Conservation (phyloP, 2,888 invertebrate species). For the Sminthurinus aureus region DNA sequence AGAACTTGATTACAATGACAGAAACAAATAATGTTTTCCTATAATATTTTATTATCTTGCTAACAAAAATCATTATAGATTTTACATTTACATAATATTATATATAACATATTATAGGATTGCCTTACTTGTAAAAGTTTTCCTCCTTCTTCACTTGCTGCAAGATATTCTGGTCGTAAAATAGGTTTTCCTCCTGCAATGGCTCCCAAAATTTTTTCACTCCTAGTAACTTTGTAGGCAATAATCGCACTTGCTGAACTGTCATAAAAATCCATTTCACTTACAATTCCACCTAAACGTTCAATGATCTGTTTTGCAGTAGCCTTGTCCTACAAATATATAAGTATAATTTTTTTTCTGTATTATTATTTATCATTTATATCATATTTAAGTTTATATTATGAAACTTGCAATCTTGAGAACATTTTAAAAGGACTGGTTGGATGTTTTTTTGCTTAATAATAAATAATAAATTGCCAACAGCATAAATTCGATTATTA, state of each 20-base stretch:
- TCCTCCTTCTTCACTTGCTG: slow-evolving; percentile 70
- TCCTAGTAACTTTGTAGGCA: slow-evolving; percentile 74
- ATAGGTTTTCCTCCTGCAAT: slow-evolving; percentile 79
- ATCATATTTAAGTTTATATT: not conserved
- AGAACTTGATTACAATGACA: too few species aligned
- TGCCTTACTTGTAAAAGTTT: slow-evolving; percentile 71
- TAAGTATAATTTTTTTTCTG: too few species aligned
- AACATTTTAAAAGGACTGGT: not conserved
- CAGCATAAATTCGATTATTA: too few species aligned
- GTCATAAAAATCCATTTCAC: slow-evolving; percentile 70
- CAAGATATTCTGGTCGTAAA: slow-evolving; percentile 79
- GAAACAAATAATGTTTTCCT: not conserved
- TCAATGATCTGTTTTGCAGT: slow-evolving; percentile 64
- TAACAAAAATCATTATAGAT: slow-evolving; percentile 22
- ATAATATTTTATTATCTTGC: not conserved
- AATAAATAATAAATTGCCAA: not conserved
- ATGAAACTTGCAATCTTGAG: not conserved
- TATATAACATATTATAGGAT: slow-evolving; percentile 25
- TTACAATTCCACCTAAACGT: slow-evolving; percentile 72
- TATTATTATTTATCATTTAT: not conserved
- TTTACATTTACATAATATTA: too few species aligned
- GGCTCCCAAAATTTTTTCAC: slow-evolving; percentile 86
- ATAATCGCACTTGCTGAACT: slow-evolving; percentile 77
- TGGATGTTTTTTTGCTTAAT: not conserved
- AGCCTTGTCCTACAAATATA: slow-evolving; percentile 14